phyloP scores from a whole-genome alignment of 1,140 invertebrate species.

The Elysia chlorotica region DNA sequence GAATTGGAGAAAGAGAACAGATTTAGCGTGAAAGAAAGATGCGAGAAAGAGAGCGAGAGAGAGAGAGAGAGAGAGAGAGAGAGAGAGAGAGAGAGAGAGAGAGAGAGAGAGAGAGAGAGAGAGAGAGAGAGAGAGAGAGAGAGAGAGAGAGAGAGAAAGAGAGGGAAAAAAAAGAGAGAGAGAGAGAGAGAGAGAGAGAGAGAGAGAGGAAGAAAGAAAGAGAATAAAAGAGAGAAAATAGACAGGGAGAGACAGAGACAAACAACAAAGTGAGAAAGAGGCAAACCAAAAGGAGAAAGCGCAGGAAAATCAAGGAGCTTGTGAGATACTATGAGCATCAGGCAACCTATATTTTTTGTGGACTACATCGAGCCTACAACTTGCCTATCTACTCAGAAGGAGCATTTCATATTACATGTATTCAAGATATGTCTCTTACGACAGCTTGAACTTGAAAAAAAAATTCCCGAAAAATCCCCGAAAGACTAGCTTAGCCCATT shows the following conservation, averaged over 20 bases:
- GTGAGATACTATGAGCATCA: no score
- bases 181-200: not conserved
- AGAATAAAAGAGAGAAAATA: not conserved
- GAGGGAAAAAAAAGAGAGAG: not conserved
- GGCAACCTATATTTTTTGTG: no score
- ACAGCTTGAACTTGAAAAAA: no score
- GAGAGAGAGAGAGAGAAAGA: not conserved
- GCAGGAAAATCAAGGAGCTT: no score
- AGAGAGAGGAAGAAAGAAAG: not conserved
- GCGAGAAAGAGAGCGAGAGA: constrained; percentile 15
- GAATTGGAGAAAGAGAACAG: not conserved
- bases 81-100: constrained; percentile 21
- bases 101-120: constrained; percentile 14
- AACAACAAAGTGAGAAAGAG: not conserved
- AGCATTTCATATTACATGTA: no score
- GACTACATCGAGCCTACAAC: no score
- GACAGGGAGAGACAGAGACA: not conserved
- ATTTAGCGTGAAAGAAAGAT: not conserved
- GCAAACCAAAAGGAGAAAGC: not conserved
- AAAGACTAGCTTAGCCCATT: no score
- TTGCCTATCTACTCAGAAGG: no score
- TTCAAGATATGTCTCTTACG: no score
- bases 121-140: constrained; percentile 10
- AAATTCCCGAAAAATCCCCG: no score
- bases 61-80: constrained; percentile 23